Evolutionary conservation across 2,113 vertebrate genomes (phyloP), one percentile per base, ranked within the genome.

Genomic region (Catharus fuscescens): DNA sequence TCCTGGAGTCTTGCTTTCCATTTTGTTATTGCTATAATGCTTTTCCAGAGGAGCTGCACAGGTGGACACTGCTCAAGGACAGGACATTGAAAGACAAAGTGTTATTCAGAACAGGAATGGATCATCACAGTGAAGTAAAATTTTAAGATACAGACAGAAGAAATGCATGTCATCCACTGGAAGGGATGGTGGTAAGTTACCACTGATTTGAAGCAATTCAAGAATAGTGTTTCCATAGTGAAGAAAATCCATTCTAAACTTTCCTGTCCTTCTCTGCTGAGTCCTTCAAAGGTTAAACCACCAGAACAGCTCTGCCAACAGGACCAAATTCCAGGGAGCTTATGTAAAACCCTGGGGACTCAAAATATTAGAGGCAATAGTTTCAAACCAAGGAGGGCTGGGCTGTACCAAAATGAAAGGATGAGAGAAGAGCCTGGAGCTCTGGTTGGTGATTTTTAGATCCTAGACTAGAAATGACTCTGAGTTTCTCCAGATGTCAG

Each of bases 221-320:
- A 57, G 64, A 61, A 23, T 3, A 54, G 10, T 9, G 8, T 56
- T 86, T 80, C 76, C 15, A 4, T 9, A 54, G 24, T 56, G 50
- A 80, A 66, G 29, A 88, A 90, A 86, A 80, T 38, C 10, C 12
- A 67, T 61, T 26, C 50, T 52, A 70, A 86, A 52, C 5, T 77
- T 86, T 54, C 19, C 15, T 74, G 64, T 28, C 52, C 25, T 80
- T 80, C 53, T 36, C 69, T 66, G 32, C 8, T 67, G 21, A 32
- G 40, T 60, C 56, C n/a, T 40, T 89, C 65, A 95, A 91, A 87
- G 65, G 80, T 94, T 95, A 94, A 96, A 56, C 15, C 18, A 78
- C 26, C 52, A 93, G 47, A 5, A 2, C 20, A 85, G 38, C 60
- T 94, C 53, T 8, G 23, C 52, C 56, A 80, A 80, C 47, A 79